Conservation (phyloP, 2,797 vertebrate genomes). For the Micropoecilia bifurca region DNA sequence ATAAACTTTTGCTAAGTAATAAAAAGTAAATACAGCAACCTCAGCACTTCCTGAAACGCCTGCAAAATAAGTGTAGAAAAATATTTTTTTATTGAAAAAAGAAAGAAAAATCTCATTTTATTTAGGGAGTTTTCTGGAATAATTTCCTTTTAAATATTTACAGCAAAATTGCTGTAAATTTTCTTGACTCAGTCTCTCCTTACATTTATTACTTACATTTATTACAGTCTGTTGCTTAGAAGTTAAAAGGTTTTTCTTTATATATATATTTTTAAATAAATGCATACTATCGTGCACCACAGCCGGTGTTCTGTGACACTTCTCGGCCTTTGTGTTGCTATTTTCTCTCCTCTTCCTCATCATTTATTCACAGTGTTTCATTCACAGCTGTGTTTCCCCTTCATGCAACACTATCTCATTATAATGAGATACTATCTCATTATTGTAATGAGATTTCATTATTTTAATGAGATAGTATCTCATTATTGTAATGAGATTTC, state of each 20-base stretch:
- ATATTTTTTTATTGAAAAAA: background rate
- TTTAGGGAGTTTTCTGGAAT: background rate
- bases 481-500: no score
- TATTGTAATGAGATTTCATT: no score
- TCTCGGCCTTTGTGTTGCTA: constrained; percentile 17
- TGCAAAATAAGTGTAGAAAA: background rate
- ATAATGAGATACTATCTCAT: no score
- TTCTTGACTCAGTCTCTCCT: background rate
- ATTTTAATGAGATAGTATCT: no score
- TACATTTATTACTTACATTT: no score
- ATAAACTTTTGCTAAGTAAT: background rate
- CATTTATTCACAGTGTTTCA: constrained; percentile 55
- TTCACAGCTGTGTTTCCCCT: constrained; percentile 39
- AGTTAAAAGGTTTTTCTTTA: constrained; percentile 8
- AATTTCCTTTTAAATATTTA: no score
- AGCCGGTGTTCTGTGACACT: constrained; percentile 15
- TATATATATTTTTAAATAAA: background rate
- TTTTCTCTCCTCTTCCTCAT: constrained; percentile 36
- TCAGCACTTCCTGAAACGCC: background rate
- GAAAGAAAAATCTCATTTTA: background rate
- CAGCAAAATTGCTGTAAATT: background rate
- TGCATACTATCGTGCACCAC: background rate
- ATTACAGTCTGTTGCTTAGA: constrained; percentile 4
- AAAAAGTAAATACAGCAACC: background rate
- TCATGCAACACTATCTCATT: constrained; percentile 36